phyloP scores from a whole-genome alignment of 2,797 vertebrate species.

The Naso thynnoides region DNA sequence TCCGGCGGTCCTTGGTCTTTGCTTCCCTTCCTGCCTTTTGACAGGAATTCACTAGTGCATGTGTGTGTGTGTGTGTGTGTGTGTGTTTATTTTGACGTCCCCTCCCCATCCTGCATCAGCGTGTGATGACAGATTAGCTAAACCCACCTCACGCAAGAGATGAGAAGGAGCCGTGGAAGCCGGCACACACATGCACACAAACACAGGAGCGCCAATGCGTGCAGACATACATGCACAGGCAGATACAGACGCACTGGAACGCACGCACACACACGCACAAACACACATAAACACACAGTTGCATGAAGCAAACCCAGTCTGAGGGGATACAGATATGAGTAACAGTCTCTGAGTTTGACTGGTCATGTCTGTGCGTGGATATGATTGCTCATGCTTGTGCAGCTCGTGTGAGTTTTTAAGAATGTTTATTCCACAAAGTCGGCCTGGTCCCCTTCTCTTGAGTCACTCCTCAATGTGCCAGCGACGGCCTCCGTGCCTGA shows the following conservation, averaged over 20 bases:
- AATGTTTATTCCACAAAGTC: constrained; percentile 51
- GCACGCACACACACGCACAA: constrained; percentile 51
- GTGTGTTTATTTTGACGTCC: constrained; percentile 76
- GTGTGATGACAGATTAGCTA: constrained; percentile 72
- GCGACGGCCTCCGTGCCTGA: constrained; percentile 52
- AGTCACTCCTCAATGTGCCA: constrained; percentile 48
- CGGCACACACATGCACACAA: constrained; percentile 67
- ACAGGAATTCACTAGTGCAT: constrained; percentile 66
- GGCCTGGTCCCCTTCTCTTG: constrained; percentile 63
- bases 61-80: constrained; percentile 38
- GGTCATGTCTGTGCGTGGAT: constrained; percentile 67
- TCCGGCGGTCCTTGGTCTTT: constrained; percentile 38
- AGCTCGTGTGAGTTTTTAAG: constrained; percentile 59
- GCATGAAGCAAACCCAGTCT: constrained; percentile 70
- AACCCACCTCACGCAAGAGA: constrained; percentile 69
- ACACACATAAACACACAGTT: constrained; percentile 44
- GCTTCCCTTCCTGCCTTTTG: constrained; percentile 47
- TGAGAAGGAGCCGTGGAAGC: constrained; percentile 55
- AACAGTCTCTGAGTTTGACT: constrained; percentile 77
- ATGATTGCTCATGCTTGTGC: constrained; percentile 77
- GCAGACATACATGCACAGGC: constrained; percentile 76
- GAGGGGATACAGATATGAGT: constrained; percentile 65
- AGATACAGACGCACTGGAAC: constrained; percentile 72
- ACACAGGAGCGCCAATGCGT: constrained; percentile 62
- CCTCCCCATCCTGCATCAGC: constrained; percentile 34